A percentile compares a stretch with the other conserved stretches of the same genome.
Evolutionary conservation across 2,888 invertebrate genomes (phyloP).

Genomic region (Lymantria dispar): DNA sequence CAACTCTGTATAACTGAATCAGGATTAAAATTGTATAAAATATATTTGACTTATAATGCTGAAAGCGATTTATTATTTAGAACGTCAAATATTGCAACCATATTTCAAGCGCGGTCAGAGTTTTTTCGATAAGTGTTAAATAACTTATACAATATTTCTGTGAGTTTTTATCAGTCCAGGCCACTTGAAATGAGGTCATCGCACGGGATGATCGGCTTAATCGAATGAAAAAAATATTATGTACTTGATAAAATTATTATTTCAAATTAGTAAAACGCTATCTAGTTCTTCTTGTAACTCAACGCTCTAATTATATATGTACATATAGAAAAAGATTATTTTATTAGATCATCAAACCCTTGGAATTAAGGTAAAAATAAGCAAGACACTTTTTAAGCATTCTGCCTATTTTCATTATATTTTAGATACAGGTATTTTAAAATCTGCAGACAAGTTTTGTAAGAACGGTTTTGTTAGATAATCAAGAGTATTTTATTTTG

Average conservation of each 20-base stretch:
- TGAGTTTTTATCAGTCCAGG: no score
- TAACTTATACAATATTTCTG: no score
- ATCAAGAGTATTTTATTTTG: constrained; percentile 7
- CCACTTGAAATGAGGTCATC: no score
- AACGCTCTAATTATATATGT: no score
- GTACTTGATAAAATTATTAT: no score
- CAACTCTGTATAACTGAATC: constrained; percentile 10
- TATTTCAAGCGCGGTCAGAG: constrained; percentile 1
- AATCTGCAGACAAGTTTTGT: constrained; percentile 7
- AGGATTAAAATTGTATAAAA: constrained; percentile 17
- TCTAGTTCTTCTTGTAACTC: no score
- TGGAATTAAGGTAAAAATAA: constrained; percentile 28
- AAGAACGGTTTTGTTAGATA: constrained; percentile 4
- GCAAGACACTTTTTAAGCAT: constrained; percentile 18
- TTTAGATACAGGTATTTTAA: constrained; percentile 16
- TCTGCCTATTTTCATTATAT: constrained; percentile 32
- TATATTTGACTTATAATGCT: background rate
- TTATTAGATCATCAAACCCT: constrained; percentile 23
- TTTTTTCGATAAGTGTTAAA: no score
- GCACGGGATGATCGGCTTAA: no score
- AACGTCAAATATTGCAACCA: background rate
- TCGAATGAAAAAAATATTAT: no score
- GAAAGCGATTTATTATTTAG: background rate
- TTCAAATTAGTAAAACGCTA: no score
- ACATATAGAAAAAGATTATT: constrained; percentile 20